Evolutionary conservation across 1,140 invertebrate genomes (phyloP).

Genomic region (Zaprionus nigranus): DNA sequence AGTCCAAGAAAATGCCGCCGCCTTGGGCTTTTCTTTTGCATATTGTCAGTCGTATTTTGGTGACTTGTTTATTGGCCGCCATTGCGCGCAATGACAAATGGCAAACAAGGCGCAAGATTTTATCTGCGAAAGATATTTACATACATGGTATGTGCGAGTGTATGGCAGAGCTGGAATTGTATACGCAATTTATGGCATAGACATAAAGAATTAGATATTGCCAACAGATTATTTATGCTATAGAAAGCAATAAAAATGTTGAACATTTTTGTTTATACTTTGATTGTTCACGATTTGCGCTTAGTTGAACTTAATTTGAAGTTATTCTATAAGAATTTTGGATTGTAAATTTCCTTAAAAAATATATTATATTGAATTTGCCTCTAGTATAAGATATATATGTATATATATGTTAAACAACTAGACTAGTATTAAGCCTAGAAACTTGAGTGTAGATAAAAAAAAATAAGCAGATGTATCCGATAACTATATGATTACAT

Average conservation of each 20-base stretch:
- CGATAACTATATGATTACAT: too few relatives aligned
- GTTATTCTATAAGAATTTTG: too few relatives aligned
- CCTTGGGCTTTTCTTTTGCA: conserved; percentile 22
- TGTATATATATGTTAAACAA: too few relatives aligned
- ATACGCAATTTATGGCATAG: conserved; percentile 28
- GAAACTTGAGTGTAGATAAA: too few relatives aligned
- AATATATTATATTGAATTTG: too few relatives aligned
- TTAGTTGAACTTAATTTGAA: too few relatives aligned
- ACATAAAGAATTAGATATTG: conserved; percentile 7
- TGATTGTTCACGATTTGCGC: too few relatives aligned
- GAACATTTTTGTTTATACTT: neutral
- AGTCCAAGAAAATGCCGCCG: conserved; percentile 15
- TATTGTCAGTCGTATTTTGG: conserved; percentile 54
- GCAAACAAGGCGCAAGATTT: conserved; percentile 32
- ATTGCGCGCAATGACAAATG: conserved; percentile 54
- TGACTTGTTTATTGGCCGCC: conserved; percentile 66
- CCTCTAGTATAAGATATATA: too few relatives aligned
- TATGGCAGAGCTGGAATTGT: conserved; percentile 11
- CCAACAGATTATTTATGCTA: conserved; percentile 2
- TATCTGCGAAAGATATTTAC: conserved; percentile 12
- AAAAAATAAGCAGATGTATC: too few relatives aligned
- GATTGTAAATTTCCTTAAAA: too few relatives aligned
- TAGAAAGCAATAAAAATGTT: neutral
- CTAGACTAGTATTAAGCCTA: too few relatives aligned
- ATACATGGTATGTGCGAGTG: neutral